Percentiles rank a stretch among this genome's conserved stretches.
phyloP scores from a whole-genome alignment of 2,113 vertebrate species.

The Nannospalax galili region DNA sequence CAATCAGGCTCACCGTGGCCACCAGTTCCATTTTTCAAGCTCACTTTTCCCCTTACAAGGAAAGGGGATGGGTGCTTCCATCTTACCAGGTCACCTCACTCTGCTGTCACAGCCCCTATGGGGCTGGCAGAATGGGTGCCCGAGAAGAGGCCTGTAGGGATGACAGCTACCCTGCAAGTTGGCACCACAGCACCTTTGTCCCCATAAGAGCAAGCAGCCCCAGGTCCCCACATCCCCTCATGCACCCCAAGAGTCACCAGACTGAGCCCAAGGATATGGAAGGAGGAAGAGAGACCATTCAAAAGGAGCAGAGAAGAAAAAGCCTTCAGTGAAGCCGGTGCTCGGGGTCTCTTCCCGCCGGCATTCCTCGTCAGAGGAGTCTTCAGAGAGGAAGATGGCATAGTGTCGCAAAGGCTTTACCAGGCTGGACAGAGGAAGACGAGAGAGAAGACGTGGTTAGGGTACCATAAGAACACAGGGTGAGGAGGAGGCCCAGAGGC shows the following conservation, averaged over 20 bases:
- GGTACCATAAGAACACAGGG: not conserved
- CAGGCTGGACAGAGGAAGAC: conserved; percentile 89
- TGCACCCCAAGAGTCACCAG: conserved; percentile 57
- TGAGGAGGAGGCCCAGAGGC: not conserved
- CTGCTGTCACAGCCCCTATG: not conserved
- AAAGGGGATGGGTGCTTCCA: accelerated
- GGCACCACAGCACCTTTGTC: not conserved
- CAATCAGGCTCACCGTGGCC: too few relatives aligned
- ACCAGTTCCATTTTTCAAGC: not conserved
- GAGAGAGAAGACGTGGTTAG: conserved; percentile 80
- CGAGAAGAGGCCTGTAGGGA: not conserved
- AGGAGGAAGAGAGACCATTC: conserved; percentile 95
- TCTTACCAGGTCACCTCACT: not conserved
- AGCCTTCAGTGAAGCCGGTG: conserved; percentile 95
- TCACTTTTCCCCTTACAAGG: not conserved
- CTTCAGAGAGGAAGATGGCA: conserved; percentile 98
- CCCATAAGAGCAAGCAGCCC: not conserved
- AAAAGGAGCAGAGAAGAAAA: conserved; percentile 97
- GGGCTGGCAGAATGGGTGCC: not conserved
- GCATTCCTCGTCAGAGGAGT: conserved; percentile 97
- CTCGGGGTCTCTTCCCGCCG: conserved; percentile 92
- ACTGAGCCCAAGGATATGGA: not conserved
- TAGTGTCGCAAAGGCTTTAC: conserved; percentile 96
- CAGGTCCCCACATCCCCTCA: not conserved
- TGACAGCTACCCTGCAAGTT: not conserved